A percentile compares a stretch with the other conserved stretches of the same genome.
These are phyloP conservation scores for Hyles vespertilio DNA, from an alignment of 1,140 invertebrate species.

Conservation along the genomic window DNA sequence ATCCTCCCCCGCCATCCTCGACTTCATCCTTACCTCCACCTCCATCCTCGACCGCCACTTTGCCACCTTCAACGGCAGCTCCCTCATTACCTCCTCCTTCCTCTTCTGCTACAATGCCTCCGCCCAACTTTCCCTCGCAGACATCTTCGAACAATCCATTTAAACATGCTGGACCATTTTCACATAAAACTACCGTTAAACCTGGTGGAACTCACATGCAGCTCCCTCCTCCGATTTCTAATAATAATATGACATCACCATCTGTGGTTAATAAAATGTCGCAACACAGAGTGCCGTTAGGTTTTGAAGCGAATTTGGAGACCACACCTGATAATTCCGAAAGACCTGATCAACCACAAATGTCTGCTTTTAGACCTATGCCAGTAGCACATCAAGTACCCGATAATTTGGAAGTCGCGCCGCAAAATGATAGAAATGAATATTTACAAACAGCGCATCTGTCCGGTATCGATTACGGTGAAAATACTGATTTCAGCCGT, in stretches of 20 bases:
- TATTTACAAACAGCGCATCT: slow-evolving; percentile 84
- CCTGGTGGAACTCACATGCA: slow-evolving; percentile 28
- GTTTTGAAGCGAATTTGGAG: slow-evolving; percentile 76
- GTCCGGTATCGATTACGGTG: slow-evolving; percentile 75
- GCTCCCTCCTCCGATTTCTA: slow-evolving; percentile 36
- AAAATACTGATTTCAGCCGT: slow-evolving; percentile 68
- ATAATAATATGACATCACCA: slow-evolving; percentile 38
- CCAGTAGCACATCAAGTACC: slow-evolving; percentile 47
- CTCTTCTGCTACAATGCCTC: slow-evolving; percentile 6
- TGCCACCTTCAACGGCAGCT: slow-evolving; percentile 6
- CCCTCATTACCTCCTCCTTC: slow-evolving; percentile 3
- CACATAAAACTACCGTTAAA: slow-evolving; percentile 54
- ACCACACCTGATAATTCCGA: slow-evolving; percentile 81
- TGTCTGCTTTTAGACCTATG: slow-evolving; percentile 41
- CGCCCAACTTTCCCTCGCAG: slow-evolving; percentile 35
- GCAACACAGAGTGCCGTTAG: slow-evolving; percentile 42
- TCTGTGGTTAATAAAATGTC: slow-evolving; percentile 45
- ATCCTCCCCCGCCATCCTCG: slow-evolving; percentile 3
- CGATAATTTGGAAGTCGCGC: slow-evolving; percentile 78
- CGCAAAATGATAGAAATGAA: slow-evolving; percentile 82
- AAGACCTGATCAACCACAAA: slow-evolving; percentile 73
- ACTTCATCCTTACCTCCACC: slow-evolving; percentile 8
- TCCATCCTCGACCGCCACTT: slow-evolving; percentile 3
- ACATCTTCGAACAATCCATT: slow-evolving; percentile 55
- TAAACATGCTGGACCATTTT: slow-evolving; percentile 56